Base-by-base conservation (phyloP, 2,888 invertebrate genomes). In the Toxonevra muliebris region DNA sequence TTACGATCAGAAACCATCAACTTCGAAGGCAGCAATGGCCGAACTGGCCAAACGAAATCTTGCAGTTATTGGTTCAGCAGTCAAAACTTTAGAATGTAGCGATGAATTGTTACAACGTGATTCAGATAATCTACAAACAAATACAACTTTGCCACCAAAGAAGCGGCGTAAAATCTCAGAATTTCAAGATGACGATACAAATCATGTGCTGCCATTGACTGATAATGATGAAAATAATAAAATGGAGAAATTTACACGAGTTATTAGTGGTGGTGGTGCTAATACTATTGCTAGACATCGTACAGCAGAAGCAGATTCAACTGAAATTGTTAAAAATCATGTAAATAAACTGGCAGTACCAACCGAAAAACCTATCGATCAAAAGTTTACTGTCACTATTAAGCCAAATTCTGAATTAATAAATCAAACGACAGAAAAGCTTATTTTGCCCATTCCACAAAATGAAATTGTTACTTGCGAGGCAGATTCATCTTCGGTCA, bases 151-250 rank as follows among this genome's bases (percentile, higher is more conserved):
- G 17, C 68, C 68, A 11, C 42, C 58, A 5, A 61, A 61, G n/a
- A 69, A 69, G 48, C 61, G 68, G 1, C 68, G 68, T 13, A 69
- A 69, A 42, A 17, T 65, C 12, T 65, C 68, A 1, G 68, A 69
- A 30, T 61, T 61, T 53, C 61, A 61, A 13, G 68, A 69, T 17
- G 68, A 68, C 15, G 40, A 48, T 64, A 54, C 17, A 40, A 64
- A 54, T 50, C 19, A 19, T 4, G 15, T 19, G 9, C n/a, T 30
- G 5, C 50, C 66, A 11, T 30, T 61, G n/a, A 57, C 52, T 1
- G 57, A 59, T 1, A 60, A 65, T 30, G 63, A 60, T 2, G 68
- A 64, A 4, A 45, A 65, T 30, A 48, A 19, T 30, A 50, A 20
- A 20, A 10, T 60, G 11, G 50, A 19, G 48, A 48, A 48, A 48